phyloP scores from a whole-genome alignment of 1,140 invertebrate genomes.

The Drosophila burlai region DNA sequence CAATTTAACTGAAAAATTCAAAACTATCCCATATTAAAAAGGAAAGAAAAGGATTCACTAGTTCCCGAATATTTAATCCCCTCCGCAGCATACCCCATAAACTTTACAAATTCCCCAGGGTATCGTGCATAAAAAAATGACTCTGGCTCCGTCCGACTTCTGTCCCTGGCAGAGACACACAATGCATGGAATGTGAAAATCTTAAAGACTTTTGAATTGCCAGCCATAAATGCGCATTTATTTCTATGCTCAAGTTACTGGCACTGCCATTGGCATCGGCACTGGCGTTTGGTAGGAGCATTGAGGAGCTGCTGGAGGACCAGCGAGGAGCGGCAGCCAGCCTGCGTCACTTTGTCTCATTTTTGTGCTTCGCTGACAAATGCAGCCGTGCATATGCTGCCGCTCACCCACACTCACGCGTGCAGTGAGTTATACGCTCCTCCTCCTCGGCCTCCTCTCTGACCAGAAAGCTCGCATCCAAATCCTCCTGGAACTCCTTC shows the following conservation, averaged over 20 bases:
- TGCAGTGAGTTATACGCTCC: constrained; percentile 37
- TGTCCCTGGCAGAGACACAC: constrained; percentile 67
- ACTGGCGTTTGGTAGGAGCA: constrained; percentile 16
- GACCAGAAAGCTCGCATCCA: not conserved
- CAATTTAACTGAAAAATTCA: no score
- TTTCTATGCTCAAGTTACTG: constrained; percentile 79
- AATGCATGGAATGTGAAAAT: constrained; percentile 83
- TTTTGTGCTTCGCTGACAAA: constrained; percentile 83
- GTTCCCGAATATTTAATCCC: not conserved
- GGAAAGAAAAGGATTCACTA: rapidly evolving
- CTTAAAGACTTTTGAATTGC: constrained; percentile 84
- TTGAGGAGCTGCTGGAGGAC: not conserved
- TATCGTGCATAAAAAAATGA: constrained; percentile 57
- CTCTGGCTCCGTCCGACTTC: constrained; percentile 58
- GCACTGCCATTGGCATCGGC: constrained; percentile 22
- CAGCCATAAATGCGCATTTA: constrained; percentile 83
- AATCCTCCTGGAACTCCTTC: constrained; percentile 8
- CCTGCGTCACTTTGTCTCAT: constrained; percentile 81
- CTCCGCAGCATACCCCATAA: not conserved
- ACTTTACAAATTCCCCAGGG: constrained; percentile 6
- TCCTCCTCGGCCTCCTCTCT: not conserved
- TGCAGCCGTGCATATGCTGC: constrained; percentile 80
- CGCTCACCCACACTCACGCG: constrained; percentile 47
- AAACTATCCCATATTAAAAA: not conserved
- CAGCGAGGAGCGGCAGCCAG: constrained; percentile 25